Percentiles rank a stretch among this genome's conserved stretches.
phyloP scores from a whole-genome alignment of 2,888 invertebrate genomes.

The Tenthredo livida region DNA sequence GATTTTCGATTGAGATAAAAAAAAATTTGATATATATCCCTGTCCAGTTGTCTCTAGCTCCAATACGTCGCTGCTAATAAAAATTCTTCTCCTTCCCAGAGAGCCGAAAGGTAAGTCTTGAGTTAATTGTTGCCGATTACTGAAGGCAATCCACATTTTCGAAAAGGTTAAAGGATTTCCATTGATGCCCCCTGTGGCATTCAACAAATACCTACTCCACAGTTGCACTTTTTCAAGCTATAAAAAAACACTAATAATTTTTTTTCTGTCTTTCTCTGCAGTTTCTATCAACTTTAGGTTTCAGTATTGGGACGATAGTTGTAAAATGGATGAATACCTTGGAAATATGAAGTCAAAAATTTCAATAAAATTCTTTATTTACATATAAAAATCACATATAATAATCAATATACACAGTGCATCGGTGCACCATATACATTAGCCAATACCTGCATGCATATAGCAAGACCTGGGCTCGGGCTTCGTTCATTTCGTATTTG shows the following conservation, averaged over 20 bases:
- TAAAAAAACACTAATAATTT: not conserved
- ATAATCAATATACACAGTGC: constrained; percentile 11
- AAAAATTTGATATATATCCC: not conserved
- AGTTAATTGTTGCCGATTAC: not conserved
- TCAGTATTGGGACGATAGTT: not conserved
- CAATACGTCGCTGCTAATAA: not conserved
- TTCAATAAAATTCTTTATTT: constrained; percentile 48
- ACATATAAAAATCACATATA: constrained; percentile 50
- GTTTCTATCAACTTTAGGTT: not conserved
- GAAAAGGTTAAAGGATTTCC: not conserved
- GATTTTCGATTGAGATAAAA: not conserved
- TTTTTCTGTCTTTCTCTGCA: not conserved
- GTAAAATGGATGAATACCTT: not conserved
- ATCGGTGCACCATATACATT: not conserved
- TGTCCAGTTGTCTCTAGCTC: not conserved
- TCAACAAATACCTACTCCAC: not conserved
- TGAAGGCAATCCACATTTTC: constrained; percentile 17
- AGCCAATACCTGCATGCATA: constrained; percentile 10
- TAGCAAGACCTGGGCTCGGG: constrained; percentile 41
- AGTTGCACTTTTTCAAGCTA: not conserved
- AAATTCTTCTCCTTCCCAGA: not conserved
- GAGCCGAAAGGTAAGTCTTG: not conserved
- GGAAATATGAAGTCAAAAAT: not conserved
- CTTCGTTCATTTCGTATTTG: constrained; percentile 8
- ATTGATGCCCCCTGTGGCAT: not conserved